A percentile compares a stretch with the other conserved stretches of the same genome.
These are phyloP conservation scores for Spheniscus mendiculus DNA, from an alignment of 2,113 vertebrate species.

Conservation along the genomic window DNA sequence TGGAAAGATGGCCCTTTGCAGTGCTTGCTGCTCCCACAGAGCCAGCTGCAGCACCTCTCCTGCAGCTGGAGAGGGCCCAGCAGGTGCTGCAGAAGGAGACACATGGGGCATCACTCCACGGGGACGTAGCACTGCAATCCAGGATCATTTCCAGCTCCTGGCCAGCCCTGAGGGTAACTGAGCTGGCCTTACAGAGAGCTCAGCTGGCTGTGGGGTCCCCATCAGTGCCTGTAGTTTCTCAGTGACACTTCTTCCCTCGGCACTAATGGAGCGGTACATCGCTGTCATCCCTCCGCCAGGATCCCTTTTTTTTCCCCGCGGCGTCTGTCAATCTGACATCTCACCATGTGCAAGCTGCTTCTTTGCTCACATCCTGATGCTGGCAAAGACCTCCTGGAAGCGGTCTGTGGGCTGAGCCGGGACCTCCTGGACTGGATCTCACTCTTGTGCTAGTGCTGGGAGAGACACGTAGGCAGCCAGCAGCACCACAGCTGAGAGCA, in stretches of 20 bases:
- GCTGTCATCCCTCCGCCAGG: neutral
- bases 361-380: neutral
- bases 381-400: slow-evolving; percentile 1
- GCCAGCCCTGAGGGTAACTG: neutral
- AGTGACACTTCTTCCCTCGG: accelerated
- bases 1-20: neutral
- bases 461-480: neutral
- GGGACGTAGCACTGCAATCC: neutral
- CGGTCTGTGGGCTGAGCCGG: neutral
- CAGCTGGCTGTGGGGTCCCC: neutral
- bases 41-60: neutral
- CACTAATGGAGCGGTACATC: neutral
- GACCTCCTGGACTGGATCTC: neutral
- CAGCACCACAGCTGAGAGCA: neutral
- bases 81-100: neutral
- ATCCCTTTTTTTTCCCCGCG: neutral
- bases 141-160: neutral
- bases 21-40: neutral
- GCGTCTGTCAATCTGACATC: neutral
- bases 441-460: neutral
- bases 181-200: neutral
- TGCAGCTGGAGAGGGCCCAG: neutral
- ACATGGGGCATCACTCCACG: accelerated
- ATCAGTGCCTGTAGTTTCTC: neutral
- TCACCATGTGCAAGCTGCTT: accelerated